A percentile compares a stretch with the other conserved stretches of the same genome.
Conservation (phyloP, 2,888 invertebrate species). For the Chymomyza procnemis region DNA sequence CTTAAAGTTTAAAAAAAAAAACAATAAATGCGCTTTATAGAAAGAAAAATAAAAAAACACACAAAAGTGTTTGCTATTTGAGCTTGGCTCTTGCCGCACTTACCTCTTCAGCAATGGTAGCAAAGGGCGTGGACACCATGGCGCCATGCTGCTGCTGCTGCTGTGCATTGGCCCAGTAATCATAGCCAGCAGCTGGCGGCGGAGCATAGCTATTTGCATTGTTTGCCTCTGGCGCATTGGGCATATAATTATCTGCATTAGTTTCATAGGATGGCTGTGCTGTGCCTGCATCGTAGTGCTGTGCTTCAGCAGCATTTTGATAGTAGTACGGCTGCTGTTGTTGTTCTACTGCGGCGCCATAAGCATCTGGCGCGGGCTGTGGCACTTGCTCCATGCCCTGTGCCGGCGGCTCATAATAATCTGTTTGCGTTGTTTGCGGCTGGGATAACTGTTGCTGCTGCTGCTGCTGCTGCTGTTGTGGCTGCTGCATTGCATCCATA, state of each 20-base stretch:
- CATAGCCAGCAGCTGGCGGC: conserved; percentile 43
- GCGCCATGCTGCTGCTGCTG: conserved; percentile 54
- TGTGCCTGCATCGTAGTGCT: conserved; percentile 31
- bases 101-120: conserved; percentile 58
- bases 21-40: background rate
- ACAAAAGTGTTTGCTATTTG: background rate
- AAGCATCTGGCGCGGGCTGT: conserved; percentile 14
- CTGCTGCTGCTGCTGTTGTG: conserved; percentile 32
- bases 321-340: conserved; percentile 37
- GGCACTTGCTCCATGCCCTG: conserved; percentile 26
- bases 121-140: background rate
- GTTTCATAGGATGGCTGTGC: background rate
- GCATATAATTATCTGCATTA: background rate
- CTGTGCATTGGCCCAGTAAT: conserved; percentile 61
- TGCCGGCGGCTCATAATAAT: conserved; percentile 33
- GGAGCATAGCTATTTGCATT: background rate
- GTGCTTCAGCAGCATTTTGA: conserved; percentile 35
- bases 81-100: conserved; percentile 21
- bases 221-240: background rate
- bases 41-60: background rate
- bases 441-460: conserved; percentile 27
- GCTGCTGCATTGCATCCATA: conserved; percentile 26
- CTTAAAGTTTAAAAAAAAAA: background rate
- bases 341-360: conserved; percentile 19
- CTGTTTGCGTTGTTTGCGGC: conserved; percentile 13